These are phyloP conservation scores for Catajapyx aquilonaris DNA, from an alignment of 1,140 invertebrate genomes.

Conservation along the genomic window DNA sequence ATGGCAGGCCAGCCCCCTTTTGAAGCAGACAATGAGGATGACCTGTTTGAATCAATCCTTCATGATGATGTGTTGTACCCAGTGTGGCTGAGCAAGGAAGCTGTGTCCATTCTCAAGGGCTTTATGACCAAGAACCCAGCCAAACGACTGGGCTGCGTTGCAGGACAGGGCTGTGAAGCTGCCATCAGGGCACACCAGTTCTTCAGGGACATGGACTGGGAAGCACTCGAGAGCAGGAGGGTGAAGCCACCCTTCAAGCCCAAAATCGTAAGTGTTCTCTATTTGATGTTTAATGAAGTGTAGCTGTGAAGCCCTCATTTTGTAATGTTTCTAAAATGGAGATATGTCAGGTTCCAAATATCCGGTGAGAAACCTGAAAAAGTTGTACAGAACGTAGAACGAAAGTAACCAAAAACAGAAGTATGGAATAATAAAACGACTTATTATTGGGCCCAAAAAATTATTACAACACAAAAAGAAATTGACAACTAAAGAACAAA, in stretches of 20 bases:
- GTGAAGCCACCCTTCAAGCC: slow-evolving; percentile 94
- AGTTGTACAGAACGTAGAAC: too few species aligned
- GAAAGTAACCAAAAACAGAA: too few species aligned
- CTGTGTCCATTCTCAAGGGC: slow-evolving; percentile 90
- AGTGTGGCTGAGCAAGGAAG: slow-evolving; percentile 90
- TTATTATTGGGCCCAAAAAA: too few species aligned
- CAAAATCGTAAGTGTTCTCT: slow-evolving; percentile 65
- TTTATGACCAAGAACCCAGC: slow-evolving; percentile 98
- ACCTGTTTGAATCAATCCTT: slow-evolving; percentile 94
- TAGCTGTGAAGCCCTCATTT: too few species aligned
- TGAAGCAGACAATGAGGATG: slow-evolving; percentile 98
- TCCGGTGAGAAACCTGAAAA: too few species aligned
- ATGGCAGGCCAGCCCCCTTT: slow-evolving; percentile 98
- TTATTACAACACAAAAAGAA: too few species aligned
- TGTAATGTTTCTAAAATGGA: too few species aligned
- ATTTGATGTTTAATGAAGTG: slow-evolving; percentile 3
- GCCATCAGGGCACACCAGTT: slow-evolving; percentile 85
- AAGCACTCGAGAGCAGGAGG: slow-evolving; percentile 66
- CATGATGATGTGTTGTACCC: slow-evolving; percentile 97
- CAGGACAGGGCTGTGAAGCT: slow-evolving; percentile 47
- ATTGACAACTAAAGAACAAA: too few species aligned
- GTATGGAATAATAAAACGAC: too few species aligned
- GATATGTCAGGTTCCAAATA: too few species aligned
- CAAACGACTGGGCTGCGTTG: slow-evolving; percentile 77
- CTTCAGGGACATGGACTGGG: slow-evolving; percentile 94